Evolutionary conservation across 2,113 vertebrate genomes (phyloP), one percentile per base, ranked within the genome.

Genomic region (Corythornis madagascariensis): DNA sequence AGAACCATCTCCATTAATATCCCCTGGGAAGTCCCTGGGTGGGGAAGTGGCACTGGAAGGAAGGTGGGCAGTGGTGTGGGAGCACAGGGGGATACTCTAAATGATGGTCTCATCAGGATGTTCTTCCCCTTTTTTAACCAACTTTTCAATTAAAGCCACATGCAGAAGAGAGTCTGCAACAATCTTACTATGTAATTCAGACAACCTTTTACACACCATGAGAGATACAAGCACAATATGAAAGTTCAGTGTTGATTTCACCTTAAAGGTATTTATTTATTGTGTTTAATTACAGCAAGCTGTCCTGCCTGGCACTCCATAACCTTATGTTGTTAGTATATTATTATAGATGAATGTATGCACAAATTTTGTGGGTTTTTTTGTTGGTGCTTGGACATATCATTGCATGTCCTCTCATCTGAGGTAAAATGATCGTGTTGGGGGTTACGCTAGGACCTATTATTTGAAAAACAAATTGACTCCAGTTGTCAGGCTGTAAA

Each of bases 321-420:
- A n/a, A 63, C 38, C 57, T 75, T 17, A 7, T 63, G 17, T 31
- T 67, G 10, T 43, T 83, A 85, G 35, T 8, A 69, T 69, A 48
- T 33, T 15, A 5, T n/a, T 71, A 42, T 6, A 56, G 20, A 65
- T 24, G 11, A 86, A 75, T 17, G 17, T 67, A 50, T n/a, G 21
- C 3, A 47, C 29, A 24, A 57, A 52, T 53, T 69, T 83, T 38
- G 25, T 38, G 38, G 38, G 38, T 11, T 50, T 67, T 63, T 52
- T 38, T 40, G 16, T 26, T 56, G 45, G 25, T 56, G 21, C 28
- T 80, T 48, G 38, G 33, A 50, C 11, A 43, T 29, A 43, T 25
- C 1, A 2, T 17, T 48, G 16, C 0, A 0, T 57, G 66, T 10
- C n/a, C 7, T 33, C 50, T 63, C 56, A 26, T 28, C 8, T 24